Percentiles rank a stretch among this genome's conserved stretches.
phyloP scores from a whole-genome alignment of 2,888 invertebrate genomes.

The Ceraclea dissimilis region DNA sequence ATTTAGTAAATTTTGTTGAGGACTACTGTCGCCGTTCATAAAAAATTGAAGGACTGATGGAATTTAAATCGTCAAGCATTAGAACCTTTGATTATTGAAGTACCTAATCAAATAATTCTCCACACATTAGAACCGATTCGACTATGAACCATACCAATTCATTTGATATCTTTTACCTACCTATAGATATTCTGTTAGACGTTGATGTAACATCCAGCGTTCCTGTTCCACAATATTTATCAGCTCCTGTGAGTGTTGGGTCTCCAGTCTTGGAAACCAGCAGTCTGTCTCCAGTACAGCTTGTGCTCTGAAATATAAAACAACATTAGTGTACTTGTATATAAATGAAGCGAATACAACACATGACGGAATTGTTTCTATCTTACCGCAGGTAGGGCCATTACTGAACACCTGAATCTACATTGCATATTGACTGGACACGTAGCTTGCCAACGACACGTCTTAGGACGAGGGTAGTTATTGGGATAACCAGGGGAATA shows the following conservation, averaged over 20 bases:
- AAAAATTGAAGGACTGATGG: too few relatives aligned
- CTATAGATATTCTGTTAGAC: neutral
- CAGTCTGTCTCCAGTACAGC: slow-evolving; percentile 43
- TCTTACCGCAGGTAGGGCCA: slow-evolving; percentile 44
- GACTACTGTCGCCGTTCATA: too few relatives aligned
- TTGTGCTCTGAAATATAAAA: slow-evolving; percentile 33
- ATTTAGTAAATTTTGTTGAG: too few relatives aligned
- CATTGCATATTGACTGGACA: slow-evolving; percentile 41
- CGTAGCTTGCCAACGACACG: slow-evolving; percentile 46
- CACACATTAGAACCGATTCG: too few relatives aligned
- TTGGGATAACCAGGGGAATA: slow-evolving; percentile 44
- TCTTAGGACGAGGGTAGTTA: slow-evolving; percentile 33
- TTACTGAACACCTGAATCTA: slow-evolving; percentile 40
- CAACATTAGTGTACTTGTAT: neutral
- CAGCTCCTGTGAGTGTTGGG: slow-evolving; percentile 35
- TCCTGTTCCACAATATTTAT: slow-evolving; percentile 50
- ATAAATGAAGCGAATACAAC: neutral
- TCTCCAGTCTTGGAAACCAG: slow-evolving; percentile 47
- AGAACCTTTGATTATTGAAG: too few relatives aligned
- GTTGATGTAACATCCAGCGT: slow-evolving; percentile 29
- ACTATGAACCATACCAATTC: too few relatives aligned
- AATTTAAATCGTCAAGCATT: too few relatives aligned
- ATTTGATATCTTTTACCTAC: too few relatives aligned
- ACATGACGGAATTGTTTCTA: too few relatives aligned
- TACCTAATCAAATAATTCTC: too few relatives aligned